Percentiles rank a stretch among this genome's conserved stretches.
Evolutionary conservation across 2,797 vertebrate species (phyloP).

Genomic region (Pseudopleuronectes americanus): DNA sequence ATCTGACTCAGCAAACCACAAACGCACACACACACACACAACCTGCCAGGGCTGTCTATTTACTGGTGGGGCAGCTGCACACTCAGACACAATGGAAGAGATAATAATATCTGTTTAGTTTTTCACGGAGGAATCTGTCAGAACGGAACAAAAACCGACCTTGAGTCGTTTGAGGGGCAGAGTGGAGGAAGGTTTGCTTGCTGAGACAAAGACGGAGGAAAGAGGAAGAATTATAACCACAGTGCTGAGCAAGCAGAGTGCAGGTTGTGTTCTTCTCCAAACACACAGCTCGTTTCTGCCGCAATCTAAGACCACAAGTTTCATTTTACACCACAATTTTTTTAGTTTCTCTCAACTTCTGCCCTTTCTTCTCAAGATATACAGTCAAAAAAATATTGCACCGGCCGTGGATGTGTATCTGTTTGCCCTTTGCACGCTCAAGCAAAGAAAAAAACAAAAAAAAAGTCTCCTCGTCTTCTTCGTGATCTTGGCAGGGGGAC

Average conservation of each 20-base stretch:
- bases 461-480: conserved; percentile 31
- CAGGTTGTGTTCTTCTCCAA: conserved; percentile 32
- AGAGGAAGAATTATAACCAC: conserved; percentile 38
- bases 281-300: conserved; percentile 31
- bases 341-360: conserved; percentile 40
- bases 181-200: conserved; percentile 21
- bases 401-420: conserved; percentile 26
- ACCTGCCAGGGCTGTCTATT: conserved; percentile 40
- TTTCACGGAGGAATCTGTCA: conserved; percentile 43
- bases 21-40: background rate
- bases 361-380: conserved; percentile 45
- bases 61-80: conserved; percentile 30
- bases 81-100: conserved; percentile 4
- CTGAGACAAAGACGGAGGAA: conserved; percentile 32
- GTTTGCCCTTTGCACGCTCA: conserved; percentile 47
- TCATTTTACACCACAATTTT: conserved; percentile 35
- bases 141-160: conserved; percentile 44
- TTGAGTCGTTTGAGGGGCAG: conserved; percentile 48
- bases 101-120: conserved; percentile 43
- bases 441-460: conserved; percentile 42
- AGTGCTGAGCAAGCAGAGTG: conserved; percentile 49
- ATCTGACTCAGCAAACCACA: conserved; percentile 61
- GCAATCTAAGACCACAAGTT: conserved; percentile 50
- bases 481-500: conserved; percentile 23
- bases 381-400: conserved; percentile 46